Evolutionary conservation across 1,140 invertebrate species (phyloP), one percentile per base, ranked within the genome.

Genomic region (Aradophagus sp.): DNA sequence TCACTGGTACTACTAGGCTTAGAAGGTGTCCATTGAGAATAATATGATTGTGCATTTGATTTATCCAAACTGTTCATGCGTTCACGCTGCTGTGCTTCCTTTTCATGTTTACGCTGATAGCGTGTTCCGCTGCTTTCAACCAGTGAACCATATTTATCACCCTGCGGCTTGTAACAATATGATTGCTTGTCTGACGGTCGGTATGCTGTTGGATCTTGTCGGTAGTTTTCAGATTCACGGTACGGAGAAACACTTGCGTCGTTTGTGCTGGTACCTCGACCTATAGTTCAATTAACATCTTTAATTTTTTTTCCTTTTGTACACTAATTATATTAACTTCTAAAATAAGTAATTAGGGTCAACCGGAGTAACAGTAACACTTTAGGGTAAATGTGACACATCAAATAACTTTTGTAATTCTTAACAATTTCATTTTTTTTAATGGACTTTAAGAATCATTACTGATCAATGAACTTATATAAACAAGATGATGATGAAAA

Each of bases 31-130:
- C 82, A 75, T 1, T 77, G 55, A 8, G 79, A 74, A 63, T 84
- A 84, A 68, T 80, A 85, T n/a, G 74, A 36, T 14, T 78, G 68
- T 14, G 73, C 35, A 26, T 74, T 81, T 6, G 76, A 75, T 44
- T 86, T 86, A 52, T 86, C 84, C 11, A 86, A 67, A 61, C 83
- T 85, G 48, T 86, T 86, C 6, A 84, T 82, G 23, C 84, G 73
- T 6, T 85, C 84, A 26, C 84, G 70, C 35, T 79, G 76, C 29
- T 79, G 78, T 10, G 71, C 61, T n/a, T 82, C 78, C 8, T 78
- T 75, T 5, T 82, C 80, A 34, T 77, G 69, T 50, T 79, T 78
- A n/a, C 78, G 77, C 42, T 81, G 80, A 53, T 81, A 81, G 68
- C 81, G 76, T 61, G 80, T 84, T 23, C 77, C 72, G 27, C 73